Conservation (phyloP, 1,140 invertebrate genomes). For the Metopolophium dirhodum region DNA sequence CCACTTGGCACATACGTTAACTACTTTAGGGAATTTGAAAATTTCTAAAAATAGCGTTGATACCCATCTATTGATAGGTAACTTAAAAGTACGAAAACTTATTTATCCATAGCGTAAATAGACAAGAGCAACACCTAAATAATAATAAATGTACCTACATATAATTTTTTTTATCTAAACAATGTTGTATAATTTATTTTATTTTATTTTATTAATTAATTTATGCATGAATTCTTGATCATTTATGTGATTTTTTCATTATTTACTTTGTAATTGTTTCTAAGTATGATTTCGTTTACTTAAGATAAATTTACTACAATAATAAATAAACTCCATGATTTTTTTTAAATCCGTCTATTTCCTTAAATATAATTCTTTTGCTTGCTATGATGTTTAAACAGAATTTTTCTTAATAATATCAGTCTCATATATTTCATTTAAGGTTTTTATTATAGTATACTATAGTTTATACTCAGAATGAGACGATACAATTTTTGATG, state of each 20-base stretch:
- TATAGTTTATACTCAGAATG: neutral
- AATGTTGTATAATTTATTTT: neutral
- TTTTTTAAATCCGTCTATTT: neutral
- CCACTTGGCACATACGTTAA: neutral
- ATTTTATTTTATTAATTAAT: too few species aligned
- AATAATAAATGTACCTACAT: neutral
- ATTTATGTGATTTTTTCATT: neutral
- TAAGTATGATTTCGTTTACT: neutral
- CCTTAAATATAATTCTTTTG: neutral
- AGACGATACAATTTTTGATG: neutral
- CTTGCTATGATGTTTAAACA: neutral
- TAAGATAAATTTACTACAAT: neutral
- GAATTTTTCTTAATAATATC: neutral
- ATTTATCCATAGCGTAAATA: neutral
- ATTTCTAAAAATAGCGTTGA: neutral
- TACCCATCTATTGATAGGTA: neutral
- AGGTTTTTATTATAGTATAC: neutral
- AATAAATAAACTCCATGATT: neutral
- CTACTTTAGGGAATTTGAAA: neutral
- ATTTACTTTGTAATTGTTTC: neutral
- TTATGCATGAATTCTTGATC: neutral
- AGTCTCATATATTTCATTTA: neutral
- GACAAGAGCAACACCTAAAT: neutral
- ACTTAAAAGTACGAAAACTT: neutral
- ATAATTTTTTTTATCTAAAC: neutral